These are phyloP conservation scores for Campopleginae sp. DNA, from an alignment of 2,888 invertebrate species.

Conservation along the genomic window DNA sequence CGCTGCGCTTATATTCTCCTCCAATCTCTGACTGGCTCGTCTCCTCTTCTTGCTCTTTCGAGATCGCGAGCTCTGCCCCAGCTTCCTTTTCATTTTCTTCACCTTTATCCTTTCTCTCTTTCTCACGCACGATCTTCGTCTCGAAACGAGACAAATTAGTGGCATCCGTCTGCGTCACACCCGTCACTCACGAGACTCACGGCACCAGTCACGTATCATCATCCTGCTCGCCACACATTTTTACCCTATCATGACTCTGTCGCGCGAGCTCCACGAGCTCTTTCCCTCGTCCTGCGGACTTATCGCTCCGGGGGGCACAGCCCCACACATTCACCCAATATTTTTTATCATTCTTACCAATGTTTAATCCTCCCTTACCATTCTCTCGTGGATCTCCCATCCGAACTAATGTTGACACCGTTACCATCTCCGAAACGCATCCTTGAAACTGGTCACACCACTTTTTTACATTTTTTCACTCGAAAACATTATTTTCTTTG, in stretches of 20 bases:
- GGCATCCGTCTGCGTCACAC: slow-evolving; percentile 84
- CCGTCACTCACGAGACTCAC: slow-evolving; percentile 79
- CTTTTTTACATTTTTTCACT: slow-evolving; percentile 11
- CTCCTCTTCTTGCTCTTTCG: slow-evolving; percentile 57
- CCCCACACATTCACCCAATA: slow-evolving; percentile 34
- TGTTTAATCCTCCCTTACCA: background rate
- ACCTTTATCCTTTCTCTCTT: slow-evolving; percentile 63
- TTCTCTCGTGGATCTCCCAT: background rate
- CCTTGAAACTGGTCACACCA: too few relatives aligned
- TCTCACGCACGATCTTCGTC: slow-evolving; percentile 76
- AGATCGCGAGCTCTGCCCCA: slow-evolving; percentile 61
- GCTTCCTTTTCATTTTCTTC: slow-evolving; percentile 64
- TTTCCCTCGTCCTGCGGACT: slow-evolving; percentile 36
- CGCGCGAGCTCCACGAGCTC: too few relatives aligned
- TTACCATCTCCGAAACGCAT: too few relatives aligned
- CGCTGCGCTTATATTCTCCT: slow-evolving; percentile 51
- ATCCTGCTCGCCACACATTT: slow-evolving; percentile 10
- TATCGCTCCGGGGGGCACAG: slow-evolving; percentile 69
- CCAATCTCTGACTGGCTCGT: slow-evolving; percentile 49
- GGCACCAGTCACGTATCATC: slow-evolving; percentile 61
- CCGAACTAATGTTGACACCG: slow-evolving; percentile 13
- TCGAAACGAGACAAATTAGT: slow-evolving; percentile 84
- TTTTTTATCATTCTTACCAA: slow-evolving; percentile 23
- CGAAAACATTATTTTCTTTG: too few relatives aligned
- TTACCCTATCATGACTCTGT: slow-evolving; percentile 40